Base-by-base conservation (phyloP, 2,113 vertebrate species). In the Ceratotherium simum region DNA sequence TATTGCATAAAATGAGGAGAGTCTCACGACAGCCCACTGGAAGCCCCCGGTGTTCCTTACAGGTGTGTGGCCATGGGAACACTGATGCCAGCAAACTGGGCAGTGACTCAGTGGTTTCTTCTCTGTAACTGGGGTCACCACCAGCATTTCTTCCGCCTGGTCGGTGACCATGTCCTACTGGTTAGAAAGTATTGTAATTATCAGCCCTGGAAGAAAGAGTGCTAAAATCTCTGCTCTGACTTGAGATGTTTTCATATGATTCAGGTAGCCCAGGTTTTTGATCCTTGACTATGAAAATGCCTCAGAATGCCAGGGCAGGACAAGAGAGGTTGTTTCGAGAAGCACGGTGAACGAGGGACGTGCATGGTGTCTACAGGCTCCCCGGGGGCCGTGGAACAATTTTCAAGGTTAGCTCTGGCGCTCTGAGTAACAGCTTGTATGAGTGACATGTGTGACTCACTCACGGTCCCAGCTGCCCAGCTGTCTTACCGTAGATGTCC, bases 401-500 rank as follows among this genome's bases (percentile, higher is more conserved):
- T 69, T 48, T 60, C 75, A 16, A n/a, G 46, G 25, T 21, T 13
- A 5, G 60, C 36, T 51, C 56, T 12, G 25, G 33, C 79, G 36
- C 27, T 0, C 0, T 0, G 58, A 56, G 27, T 23, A 33, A 42
- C 17, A 25, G 36, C 78, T 60, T 0, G 0, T 4, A 0, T 8
- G 54, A 42, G 39, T 67, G 51, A 42, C 51, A 16, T 0, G 23
- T 9, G 0, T 0, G 18, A 8, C 31, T 36, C 42, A 5, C 8
- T 1, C 8, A 3, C 64, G 69, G 46, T 31, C 88, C n/a, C 7
- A 3, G 27, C 56, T 36, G 42, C 20, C 69, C 20, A 1, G 51
- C 87, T 33, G n/a, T 65, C 62, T 51, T 10, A 4, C 1, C 36
- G 79, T 25, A 69, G 60, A 48, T 69, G 70, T 82, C 80, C 36